phyloP scores from a whole-genome alignment of 2,888 invertebrate species.

The Blera fallax region DNA sequence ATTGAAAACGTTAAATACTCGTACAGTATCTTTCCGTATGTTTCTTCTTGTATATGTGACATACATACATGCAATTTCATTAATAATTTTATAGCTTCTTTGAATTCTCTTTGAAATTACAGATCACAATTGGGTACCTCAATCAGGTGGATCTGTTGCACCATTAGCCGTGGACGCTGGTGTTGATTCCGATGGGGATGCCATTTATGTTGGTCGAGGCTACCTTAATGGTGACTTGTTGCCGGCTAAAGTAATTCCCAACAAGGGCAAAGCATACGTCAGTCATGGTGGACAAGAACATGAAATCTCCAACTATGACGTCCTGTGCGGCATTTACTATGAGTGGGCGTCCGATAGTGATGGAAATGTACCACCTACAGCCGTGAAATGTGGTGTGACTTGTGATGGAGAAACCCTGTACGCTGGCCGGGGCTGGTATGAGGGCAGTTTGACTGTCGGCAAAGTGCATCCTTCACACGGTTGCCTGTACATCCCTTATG shows the following conservation, averaged over 20 bases:
- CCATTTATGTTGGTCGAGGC: slow-evolving; percentile 89
- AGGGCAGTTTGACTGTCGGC: slow-evolving; percentile 87
- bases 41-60: no score
- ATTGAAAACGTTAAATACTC: no score
- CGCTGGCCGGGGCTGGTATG: slow-evolving; percentile 86
- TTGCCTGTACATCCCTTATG: slow-evolving; percentile 82
- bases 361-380: slow-evolving; percentile 86
- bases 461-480: slow-evolving; percentile 85
- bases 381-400: slow-evolving; percentile 86
- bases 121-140: slow-evolving; percentile 82
- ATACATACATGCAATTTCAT: no score
- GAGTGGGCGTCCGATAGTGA: slow-evolving; percentile 85
- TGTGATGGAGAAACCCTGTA: slow-evolving; percentile 86
- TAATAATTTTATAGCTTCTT: background rate
- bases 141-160: slow-evolving; percentile 77
- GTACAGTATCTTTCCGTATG: no score
- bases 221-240: slow-evolving; percentile 85
- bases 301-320: slow-evolving; percentile 86
- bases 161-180: slow-evolving; percentile 84
- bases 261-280: slow-evolving; percentile 85
- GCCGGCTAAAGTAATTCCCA: slow-evolving; percentile 85
- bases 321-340: slow-evolving; percentile 85
- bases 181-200: slow-evolving; percentile 86
- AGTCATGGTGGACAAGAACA: slow-evolving; percentile 85
- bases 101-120: slow-evolving; percentile 34